Percentiles rank a stretch among this genome's conserved stretches.
Evolutionary conservation across 2,888 invertebrate genomes (phyloP).

Genomic region (Sinodicranocentrus sp.): DNA sequence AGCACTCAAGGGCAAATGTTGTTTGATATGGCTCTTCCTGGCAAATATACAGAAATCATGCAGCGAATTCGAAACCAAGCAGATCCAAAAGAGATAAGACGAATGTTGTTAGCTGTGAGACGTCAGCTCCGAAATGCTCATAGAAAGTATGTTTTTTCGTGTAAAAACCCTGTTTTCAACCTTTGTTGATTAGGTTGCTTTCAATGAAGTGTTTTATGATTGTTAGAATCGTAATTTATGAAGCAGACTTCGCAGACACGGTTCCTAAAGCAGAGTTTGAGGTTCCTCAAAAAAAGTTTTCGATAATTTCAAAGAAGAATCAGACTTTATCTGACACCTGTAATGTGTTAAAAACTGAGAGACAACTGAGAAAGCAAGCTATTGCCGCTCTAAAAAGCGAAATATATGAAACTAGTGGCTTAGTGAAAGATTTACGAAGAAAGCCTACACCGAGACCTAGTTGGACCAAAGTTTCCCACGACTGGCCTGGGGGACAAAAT

Average conservation of each 20-base stretch:
- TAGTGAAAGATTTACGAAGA: constrained; percentile 36
- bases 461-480: constrained; percentile 47
- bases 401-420: constrained; percentile 45
- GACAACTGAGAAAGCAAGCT: constrained; percentile 22
- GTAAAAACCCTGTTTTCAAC: too few relatives aligned
- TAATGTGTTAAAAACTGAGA: constrained; percentile 39
- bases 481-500: constrained; percentile 27
- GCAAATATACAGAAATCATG: constrained; percentile 66
- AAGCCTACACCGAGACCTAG: constrained; percentile 54
- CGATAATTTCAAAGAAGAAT: constrained; percentile 45
- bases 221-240: constrained; percentile 51
- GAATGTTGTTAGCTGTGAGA: constrained; percentile 51
- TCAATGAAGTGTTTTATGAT: too few relatives aligned
- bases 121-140: constrained; percentile 48
- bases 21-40: constrained; percentile 57
- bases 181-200: too few relatives aligned
- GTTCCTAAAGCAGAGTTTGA: constrained; percentile 60
- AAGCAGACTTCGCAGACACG: constrained; percentile 62
- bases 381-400: constrained; percentile 46
- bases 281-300: constrained; percentile 48
- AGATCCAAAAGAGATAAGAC: constrained; percentile 50
- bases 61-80: constrained; percentile 46
- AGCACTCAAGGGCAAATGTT: constrained; percentile 58
- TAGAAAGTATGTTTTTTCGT: constrained; percentile 31
- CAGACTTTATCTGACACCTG: constrained; percentile 21